Evolutionary conservation across 2,113 vertebrate genomes (phyloP).

Genomic region (Rana temporaria): DNA sequence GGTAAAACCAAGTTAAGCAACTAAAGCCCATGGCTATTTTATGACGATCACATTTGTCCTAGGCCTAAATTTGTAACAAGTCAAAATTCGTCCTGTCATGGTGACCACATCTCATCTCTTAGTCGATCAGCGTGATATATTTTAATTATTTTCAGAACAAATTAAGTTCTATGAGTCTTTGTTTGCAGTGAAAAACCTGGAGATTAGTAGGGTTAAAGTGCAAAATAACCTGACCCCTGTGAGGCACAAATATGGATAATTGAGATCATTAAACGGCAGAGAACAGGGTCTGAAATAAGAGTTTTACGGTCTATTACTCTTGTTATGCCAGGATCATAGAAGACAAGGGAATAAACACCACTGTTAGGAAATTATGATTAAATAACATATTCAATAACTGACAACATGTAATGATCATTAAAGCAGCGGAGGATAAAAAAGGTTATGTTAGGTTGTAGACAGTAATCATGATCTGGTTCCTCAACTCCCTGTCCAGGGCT

Average conservation of each 20-base stretch:
- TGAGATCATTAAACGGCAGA: slow-evolving; percentile 5
- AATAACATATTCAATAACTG: too few relatives aligned
- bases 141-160: neutral
- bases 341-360: neutral
- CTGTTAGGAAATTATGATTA: too few relatives aligned
- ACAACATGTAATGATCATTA: too few relatives aligned
- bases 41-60: neutral
- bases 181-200: slow-evolving; percentile 20
- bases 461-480: too few relatives aligned
- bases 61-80: slow-evolving; percentile 6
- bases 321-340: neutral
- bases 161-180: neutral
- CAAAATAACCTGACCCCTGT: slow-evolving; percentile 6
- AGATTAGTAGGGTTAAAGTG: neutral
- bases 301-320: neutral
- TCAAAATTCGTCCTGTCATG: slow-evolving; percentile 8
- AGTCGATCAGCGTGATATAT: neutral
- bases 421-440: too few relatives aligned
- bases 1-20: neutral
- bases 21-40: neutral
- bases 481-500: too few relatives aligned
- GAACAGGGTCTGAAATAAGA: neutral
- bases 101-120: neutral
- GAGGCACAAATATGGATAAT: neutral
- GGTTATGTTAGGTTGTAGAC: too few relatives aligned